A percentile compares a stretch with the other conserved stretches of the same genome.
Evolutionary conservation across 2,888 invertebrate species (phyloP).

Genomic region (Penaeus monodon): DNA sequence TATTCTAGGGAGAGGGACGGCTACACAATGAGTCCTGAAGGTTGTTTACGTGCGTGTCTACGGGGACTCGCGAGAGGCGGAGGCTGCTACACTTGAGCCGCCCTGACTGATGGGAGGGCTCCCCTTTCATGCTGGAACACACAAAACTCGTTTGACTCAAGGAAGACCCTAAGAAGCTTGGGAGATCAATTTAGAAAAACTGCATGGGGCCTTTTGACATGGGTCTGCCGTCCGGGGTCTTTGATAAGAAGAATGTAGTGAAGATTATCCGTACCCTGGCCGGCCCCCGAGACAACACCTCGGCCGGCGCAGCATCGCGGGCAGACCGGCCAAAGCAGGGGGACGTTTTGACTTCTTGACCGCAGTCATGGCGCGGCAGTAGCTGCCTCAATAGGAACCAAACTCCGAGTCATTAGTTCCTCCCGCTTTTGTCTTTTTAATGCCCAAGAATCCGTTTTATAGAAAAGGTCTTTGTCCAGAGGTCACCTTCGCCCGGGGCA

Average conservation of each 20-base stretch:
- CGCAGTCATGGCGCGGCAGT: not conserved
- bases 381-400: not conserved
- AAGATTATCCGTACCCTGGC: constrained; percentile 14
- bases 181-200: constrained; percentile 5
- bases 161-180: constrained; percentile 6
- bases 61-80: not conserved
- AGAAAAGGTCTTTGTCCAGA: no score
- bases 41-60: constrained; percentile 26
- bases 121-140: constrained; percentile 15
- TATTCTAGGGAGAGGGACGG: constrained; percentile 5
- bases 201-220: not conserved
- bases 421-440: constrained; percentile 41
- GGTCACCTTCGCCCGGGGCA: constrained; percentile 11
- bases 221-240: not conserved
- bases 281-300: not conserved
- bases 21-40: constrained; percentile 9
- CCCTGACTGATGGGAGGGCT: not conserved
- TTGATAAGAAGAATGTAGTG: not conserved
- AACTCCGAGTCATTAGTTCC: constrained; percentile 34
- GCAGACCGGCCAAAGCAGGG: no score
- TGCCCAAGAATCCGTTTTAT: constrained; percentile 38
- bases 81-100: not conserved
- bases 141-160: not conserved
- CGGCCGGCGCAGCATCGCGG: no score
- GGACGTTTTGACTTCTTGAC: not conserved